These are phyloP conservation scores for Falco berigora DNA, from an alignment of 2,797 vertebrate genomes.

Conservation along the genomic window DNA sequence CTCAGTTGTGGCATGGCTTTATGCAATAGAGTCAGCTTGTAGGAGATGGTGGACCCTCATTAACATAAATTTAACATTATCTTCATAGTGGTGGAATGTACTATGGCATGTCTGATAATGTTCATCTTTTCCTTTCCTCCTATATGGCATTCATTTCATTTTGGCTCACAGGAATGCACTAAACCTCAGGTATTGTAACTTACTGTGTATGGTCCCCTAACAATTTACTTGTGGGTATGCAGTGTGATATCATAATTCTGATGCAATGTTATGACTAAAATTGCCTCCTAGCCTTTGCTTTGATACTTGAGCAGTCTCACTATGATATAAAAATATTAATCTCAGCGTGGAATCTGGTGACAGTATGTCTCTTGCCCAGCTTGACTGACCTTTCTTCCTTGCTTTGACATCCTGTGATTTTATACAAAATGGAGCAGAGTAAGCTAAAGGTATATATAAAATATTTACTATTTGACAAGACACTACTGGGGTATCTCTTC, in stretches of 20 bases:
- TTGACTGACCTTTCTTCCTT: background rate
- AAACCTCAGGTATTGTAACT: conserved; percentile 95
- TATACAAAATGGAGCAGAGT: background rate
- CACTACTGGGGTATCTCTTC: background rate
- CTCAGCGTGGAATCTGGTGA: background rate
- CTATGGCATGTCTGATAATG: conserved; percentile 84
- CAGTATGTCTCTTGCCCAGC: background rate
- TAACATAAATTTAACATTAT: conserved; percentile 59
- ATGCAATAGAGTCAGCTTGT: background rate
- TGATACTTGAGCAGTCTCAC: background rate
- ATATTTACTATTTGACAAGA: background rate
- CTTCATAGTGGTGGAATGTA: conserved; percentile 71
- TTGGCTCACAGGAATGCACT: conserved; percentile 93
- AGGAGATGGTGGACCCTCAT: conserved; percentile 6
- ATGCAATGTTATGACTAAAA: background rate
- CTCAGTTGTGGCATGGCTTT: conserved; percentile 48
- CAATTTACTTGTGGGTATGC: conserved; percentile 47
- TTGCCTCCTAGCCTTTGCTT: conserved; percentile 18
- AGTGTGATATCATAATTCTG: conserved; percentile 24
- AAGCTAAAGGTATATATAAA: background rate
- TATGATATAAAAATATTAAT: background rate
- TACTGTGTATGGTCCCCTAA: conserved; percentile 73
- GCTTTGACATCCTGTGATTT: background rate
- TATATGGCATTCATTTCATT: conserved; percentile 88
- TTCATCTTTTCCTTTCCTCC: conserved; percentile 90